Percentiles rank a stretch among this genome's conserved stretches.
These are phyloP conservation scores for Xiphorhynchus erythropygius DNA, from an alignment of 2,797 vertebrate genomes.

Conservation along the genomic window DNA sequence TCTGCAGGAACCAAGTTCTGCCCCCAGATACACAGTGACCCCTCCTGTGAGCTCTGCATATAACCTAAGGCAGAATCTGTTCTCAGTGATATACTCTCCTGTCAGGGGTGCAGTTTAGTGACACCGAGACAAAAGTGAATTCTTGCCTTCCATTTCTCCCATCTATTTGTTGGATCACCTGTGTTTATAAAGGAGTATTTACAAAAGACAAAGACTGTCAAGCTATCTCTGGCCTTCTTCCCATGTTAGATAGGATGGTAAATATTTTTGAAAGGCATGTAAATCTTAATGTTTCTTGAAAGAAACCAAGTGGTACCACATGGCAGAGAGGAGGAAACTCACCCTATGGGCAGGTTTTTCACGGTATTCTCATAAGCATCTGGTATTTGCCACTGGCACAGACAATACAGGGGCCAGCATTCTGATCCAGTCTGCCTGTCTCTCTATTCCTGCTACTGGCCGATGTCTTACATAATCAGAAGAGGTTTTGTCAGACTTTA, in stretches of 20 bases:
- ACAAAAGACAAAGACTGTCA: neutral
- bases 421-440: neutral
- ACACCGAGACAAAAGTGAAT: neutral
- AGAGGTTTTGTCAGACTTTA: neutral
- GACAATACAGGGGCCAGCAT: neutral
- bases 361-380: neutral
- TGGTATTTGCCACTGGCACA: conserved; percentile 28
- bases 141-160: neutral
- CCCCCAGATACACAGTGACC: neutral
- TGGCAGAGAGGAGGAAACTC: conserved; percentile 20
- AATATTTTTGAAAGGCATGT: conserved; percentile 51
- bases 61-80: neutral
- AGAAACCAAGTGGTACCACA: neutral
- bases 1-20: neutral
- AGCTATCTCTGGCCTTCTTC: conserved; percentile 11
- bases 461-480: neutral
- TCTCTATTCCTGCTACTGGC: neutral
- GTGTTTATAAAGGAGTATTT: neutral
- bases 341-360: conserved; percentile 36
- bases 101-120: neutral
- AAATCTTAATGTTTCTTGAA: conserved; percentile 34
- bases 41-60: neutral
- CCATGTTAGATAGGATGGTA: neutral
- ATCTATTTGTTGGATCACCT: neutral
- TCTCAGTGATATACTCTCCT: neutral